A percentile compares a stretch with the other conserved stretches of the same genome.
Conservation (phyloP, 2,888 invertebrate genomes). For the Diplolepis rosae region DNA sequence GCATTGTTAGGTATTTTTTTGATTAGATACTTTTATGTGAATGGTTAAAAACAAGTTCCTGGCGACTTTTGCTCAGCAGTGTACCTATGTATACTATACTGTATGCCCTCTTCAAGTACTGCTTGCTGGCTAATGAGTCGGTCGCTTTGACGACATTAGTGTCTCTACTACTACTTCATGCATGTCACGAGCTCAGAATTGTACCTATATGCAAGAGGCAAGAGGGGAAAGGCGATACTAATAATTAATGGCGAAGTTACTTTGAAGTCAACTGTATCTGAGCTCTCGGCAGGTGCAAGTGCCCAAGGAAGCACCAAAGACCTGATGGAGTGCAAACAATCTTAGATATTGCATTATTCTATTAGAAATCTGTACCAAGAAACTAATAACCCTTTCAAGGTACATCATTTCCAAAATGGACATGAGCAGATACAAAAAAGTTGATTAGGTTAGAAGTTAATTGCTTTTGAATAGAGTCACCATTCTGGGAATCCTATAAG, state of each 20-base stretch:
- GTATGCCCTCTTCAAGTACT: conserved; percentile 8
- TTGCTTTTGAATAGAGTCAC: not conserved
- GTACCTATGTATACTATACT: not conserved
- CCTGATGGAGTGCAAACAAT: conserved; percentile 24
- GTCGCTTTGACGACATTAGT: conserved; percentile 57
- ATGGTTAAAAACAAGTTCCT: no score
- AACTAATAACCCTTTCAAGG: not conserved
- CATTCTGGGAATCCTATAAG: not conserved
- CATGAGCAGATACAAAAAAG: not conserved
- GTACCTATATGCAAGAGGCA: conserved; percentile 41
- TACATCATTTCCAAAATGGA: conserved; percentile 3
- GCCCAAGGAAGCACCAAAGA: conserved; percentile 16
- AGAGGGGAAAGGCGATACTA: conserved; percentile 60
- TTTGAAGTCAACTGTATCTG: conserved; percentile 64
- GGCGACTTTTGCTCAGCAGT: no score
- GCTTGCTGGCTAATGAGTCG: conserved; percentile 59
- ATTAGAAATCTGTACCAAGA: not conserved
- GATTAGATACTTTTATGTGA: no score
- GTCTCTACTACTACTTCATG: conserved; percentile 33
- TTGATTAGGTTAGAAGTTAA: not conserved
- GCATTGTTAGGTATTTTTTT: no score
- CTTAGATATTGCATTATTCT: conserved; percentile 15
- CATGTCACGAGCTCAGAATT: conserved; percentile 48
- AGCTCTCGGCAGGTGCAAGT: conserved; percentile 20
- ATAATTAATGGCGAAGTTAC: conserved; percentile 67